Conservation (phyloP, 2,797 vertebrate species). For the Microctenopoma steveboyesi region DNA sequence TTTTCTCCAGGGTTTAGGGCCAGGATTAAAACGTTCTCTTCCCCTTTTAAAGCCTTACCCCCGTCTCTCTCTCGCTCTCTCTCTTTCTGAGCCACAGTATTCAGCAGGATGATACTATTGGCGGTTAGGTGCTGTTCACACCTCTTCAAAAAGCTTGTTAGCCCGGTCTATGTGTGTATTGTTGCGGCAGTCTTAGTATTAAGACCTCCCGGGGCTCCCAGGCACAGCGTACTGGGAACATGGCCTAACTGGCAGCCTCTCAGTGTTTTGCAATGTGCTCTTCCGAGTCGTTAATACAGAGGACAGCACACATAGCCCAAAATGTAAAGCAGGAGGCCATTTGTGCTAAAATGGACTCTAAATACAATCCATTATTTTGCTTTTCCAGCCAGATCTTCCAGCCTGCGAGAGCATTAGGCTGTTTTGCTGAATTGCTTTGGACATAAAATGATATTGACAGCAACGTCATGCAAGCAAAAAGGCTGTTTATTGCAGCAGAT, state of each 20-base stretch:
- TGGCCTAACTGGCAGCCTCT: conserved; percentile 25
- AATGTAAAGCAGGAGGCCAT: conserved; percentile 11
- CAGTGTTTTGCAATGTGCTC: conserved; percentile 18
- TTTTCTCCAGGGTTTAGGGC: conserved; percentile 73
- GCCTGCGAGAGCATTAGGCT: no score
- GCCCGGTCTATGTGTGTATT: not conserved
- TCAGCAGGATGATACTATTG: conserved; percentile 29
- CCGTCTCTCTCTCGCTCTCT: conserved; percentile 1
- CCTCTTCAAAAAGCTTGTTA: conserved; percentile 30
- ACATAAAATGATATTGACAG: conserved; percentile 42
- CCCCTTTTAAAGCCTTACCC: no score
- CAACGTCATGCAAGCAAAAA: conserved; percentile 30
- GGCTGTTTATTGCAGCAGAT: conserved; percentile 32
- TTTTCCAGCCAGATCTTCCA: no score
- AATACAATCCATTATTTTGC: conserved; percentile 35
- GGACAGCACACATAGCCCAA: conserved; percentile 4
- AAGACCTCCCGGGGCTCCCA: not conserved
- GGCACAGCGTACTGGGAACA: not conserved
- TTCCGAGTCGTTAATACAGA: conserved; percentile 15
- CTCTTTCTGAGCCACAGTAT: conserved; percentile 26
- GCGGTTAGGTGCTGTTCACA: conserved; percentile 40
- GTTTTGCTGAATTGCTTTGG: conserved; percentile 21
- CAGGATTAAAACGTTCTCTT: conserved; percentile 62
- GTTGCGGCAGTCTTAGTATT: not conserved
- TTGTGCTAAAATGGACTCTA: conserved; percentile 26